Conservation (phyloP, 1,140 invertebrate species). For the Drusus annulatus region DNA sequence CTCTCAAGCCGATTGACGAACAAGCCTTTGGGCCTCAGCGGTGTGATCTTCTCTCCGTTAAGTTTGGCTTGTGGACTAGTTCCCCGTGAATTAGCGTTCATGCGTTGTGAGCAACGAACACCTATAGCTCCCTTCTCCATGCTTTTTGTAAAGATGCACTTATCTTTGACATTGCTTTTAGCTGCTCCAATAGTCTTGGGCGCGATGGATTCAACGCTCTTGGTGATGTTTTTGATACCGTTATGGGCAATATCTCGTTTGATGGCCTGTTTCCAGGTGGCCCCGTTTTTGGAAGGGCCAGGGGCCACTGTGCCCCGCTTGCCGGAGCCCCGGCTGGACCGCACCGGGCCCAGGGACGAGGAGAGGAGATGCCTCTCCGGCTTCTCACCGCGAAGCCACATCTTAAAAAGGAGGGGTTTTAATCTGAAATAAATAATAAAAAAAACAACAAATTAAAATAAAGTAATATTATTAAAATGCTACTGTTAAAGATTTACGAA, state of each 20-base stretch:
- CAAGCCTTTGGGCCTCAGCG: constrained; percentile 47
- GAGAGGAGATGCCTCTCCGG: constrained; percentile 51
- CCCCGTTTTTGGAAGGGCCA: neutral
- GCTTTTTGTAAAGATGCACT: constrained; percentile 38
- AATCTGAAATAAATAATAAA: no score
- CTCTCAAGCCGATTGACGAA: constrained; percentile 44
- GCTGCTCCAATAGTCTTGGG: constrained; percentile 3
- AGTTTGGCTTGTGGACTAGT: constrained; percentile 18
- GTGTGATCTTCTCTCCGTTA: constrained; percentile 37
- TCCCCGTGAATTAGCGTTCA: constrained; percentile 22
- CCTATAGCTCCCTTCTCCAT: constrained; percentile 45
- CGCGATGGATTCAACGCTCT: constrained; percentile 26
- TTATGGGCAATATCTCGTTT: constrained; percentile 51
- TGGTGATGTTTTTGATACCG: constrained; percentile 43
- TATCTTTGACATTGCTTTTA: constrained; percentile 37
- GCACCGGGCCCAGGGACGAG: constrained; percentile 14
- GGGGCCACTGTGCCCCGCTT: constrained; percentile 31
- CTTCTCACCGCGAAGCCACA: constrained; percentile 57
- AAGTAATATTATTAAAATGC: no score
- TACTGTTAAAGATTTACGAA: no score
- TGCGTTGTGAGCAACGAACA: constrained; percentile 13
- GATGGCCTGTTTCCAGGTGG: constrained; percentile 53
- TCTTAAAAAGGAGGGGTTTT: constrained; percentile 13
- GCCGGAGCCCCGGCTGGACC: constrained; percentile 33
- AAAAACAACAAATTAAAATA: no score